Evolutionary conservation across 2,797 vertebrate species (phyloP), one percentile per base, ranked within the genome.

Genomic region (Chelmon rostratus): DNA sequence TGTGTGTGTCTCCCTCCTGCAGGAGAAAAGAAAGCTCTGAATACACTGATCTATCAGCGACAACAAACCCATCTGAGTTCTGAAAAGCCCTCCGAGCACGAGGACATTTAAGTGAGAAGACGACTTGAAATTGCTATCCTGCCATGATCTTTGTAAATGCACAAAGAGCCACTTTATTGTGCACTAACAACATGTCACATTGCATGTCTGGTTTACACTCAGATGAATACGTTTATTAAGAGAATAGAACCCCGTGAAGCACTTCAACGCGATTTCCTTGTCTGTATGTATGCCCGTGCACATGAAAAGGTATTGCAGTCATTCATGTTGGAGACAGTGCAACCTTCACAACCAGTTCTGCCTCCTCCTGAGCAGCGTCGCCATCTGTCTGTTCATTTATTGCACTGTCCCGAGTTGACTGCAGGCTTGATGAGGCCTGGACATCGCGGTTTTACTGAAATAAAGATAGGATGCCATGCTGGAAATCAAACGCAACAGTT

Each of bases 401-500:
- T 64, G 52, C 10, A n/a, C 58, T 77, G 53, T 31, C 35, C 42
- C 54, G 62, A 50, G 54, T 6, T 75, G 67, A 70, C 76, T 63
- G 47, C 54, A 62, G 54, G 37, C 71, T 62, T 35, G 35, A 5
- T 25, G 38, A 75, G 40, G n/a, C 63, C 33, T 56, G 21, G n/a
- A 31, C 42, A 57, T 18, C 2, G 37, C 3, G 35, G n/a, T 69
- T 85, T 76, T 37, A 31, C 63, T 11, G 59, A 81, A 74, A 79
- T 76, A 76, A 85, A 79, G 74, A 81, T 6, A 13, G 53, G 63
- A 69, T 82, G 75, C 84, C 72, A 69, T 18, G 44, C 46, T 83
- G 31, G 19, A 86, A 81, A 82, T 83, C 77, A 84, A 77, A 90
- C 59, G 65, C 74, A 64, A 81, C 83, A 69, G 81, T 84, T 85